Percentiles rank a stretch among this genome's conserved stretches.
phyloP scores from a whole-genome alignment of 2,797 vertebrate species.

The Poeciliopsis infans region DNA sequence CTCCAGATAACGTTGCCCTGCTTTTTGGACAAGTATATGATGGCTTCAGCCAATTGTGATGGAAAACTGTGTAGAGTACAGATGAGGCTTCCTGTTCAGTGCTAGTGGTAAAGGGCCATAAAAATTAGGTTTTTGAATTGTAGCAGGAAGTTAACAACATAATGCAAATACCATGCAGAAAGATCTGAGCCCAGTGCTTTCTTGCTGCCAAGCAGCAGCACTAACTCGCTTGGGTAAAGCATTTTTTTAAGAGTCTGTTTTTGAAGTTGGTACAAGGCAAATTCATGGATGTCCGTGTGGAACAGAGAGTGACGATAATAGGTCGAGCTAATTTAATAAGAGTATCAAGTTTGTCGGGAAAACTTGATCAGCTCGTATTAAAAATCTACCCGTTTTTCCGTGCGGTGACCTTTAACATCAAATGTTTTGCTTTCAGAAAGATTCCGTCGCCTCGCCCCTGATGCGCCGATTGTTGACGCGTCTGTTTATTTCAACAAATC shows the following conservation, averaged over 20 bases:
- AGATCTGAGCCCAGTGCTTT: not conserved
- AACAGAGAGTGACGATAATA: not conserved
- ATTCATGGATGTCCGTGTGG: not conserved
- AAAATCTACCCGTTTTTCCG: not conserved
- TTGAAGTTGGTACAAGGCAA: not conserved
- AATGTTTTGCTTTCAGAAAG: not conserved
- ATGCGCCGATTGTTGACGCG: not conserved
- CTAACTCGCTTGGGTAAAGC: not conserved
- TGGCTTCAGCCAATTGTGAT: not conserved
- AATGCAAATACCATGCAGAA: not conserved
- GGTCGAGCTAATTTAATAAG: not conserved
- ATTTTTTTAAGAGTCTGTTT: not conserved
- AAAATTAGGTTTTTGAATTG: not conserved
- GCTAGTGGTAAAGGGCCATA: not conserved
- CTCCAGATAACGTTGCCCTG: not conserved
- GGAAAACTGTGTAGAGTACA: not conserved
- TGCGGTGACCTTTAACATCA: not conserved
- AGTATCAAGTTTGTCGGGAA: not conserved
- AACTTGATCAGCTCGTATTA: not conserved
- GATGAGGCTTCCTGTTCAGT: not conserved
- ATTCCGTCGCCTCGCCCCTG: not conserved
- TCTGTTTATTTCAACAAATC: conserved; percentile 4
- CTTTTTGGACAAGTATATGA: not conserved
- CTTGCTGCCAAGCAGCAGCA: not conserved
- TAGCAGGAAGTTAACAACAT: not conserved